These are phyloP conservation scores for Pseudochaenichthys georgianus DNA, from an alignment of 2,797 vertebrate genomes.

Conservation along the genomic window DNA sequence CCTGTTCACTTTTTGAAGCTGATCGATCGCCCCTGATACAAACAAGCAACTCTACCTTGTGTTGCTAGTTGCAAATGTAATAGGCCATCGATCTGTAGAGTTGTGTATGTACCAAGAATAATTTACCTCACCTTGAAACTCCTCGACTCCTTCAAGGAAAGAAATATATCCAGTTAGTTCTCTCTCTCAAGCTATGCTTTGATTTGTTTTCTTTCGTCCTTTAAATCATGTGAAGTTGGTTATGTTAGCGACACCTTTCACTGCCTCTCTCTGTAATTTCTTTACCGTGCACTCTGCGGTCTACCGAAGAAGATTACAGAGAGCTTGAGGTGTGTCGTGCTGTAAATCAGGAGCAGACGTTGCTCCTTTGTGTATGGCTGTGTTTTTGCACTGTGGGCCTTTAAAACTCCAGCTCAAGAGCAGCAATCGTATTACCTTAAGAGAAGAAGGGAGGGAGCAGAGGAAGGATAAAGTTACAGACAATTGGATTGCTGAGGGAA, in stretches of 20 bases:
- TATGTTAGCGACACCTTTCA: slow-evolving; percentile 54
- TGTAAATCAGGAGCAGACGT: slow-evolving; percentile 64
- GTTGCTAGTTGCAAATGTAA: slow-evolving; percentile 63
- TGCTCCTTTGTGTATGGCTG: slow-evolving; percentile 16
- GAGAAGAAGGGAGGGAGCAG: slow-evolving; percentile 45
- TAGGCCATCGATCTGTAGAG: slow-evolving; percentile 52
- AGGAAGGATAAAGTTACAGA: slow-evolving; percentile 52
- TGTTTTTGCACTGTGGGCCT: background rate
- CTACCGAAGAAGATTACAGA: slow-evolving; percentile 68
- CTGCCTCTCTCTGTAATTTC: slow-evolving; percentile 56
- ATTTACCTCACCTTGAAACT: slow-evolving; percentile 76
- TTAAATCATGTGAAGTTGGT: slow-evolving; percentile 50
- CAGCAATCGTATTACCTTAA: slow-evolving; percentile 77
- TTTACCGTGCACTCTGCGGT: slow-evolving; percentile 45
- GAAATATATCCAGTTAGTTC: slow-evolving; percentile 52
- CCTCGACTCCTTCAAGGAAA: slow-evolving; percentile 45
- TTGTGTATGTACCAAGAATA: slow-evolving; percentile 37
- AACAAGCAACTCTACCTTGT: slow-evolving; percentile 28
- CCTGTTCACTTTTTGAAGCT: slow-evolving; percentile 45
- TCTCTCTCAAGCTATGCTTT: slow-evolving; percentile 60
- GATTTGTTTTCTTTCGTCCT: slow-evolving; percentile 22
- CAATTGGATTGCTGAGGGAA: slow-evolving; percentile 70
- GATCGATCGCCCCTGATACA: slow-evolving; percentile 55
- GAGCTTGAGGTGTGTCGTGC: slow-evolving; percentile 66
- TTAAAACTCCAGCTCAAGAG: slow-evolving; percentile 68